Base-by-base conservation (phyloP, 2,113 vertebrate species). In the Terrapene triunguis region DNA sequence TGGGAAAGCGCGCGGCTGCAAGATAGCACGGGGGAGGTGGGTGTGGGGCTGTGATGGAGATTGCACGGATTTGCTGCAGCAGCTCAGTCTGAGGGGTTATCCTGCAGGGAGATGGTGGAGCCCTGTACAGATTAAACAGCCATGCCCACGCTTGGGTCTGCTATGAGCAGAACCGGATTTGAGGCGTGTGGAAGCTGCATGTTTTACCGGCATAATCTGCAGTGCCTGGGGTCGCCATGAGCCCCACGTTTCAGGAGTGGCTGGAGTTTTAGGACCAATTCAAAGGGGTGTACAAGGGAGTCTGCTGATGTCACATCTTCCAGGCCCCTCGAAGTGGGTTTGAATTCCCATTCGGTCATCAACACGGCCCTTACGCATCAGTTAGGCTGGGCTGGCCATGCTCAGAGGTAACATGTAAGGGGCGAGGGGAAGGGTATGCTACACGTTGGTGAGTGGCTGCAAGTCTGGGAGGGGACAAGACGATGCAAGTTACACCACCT, bases 31-130 rank as follows among this genome's bases (percentile, higher is more conserved):
- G 1, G 85, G 57, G n/a, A 32, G 69, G n/a, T 16, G 16, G 48
- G 81, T 79, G 42, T 82, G 42, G 14, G 87, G 76, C 8, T 13
- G 55, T 16, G 2, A 55, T 42, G 38, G 42, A 14, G 38, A 25
- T 16, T 59, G 10, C 5, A 42, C 22, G 8, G 8, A 10, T 32
- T 10, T 53, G 27, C n/a, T 8, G 80, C 24, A 25, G 80, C n/a
- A 27, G 22, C 51, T 25, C 51, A 4, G 7, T 7, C 35, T 8
- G 12, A 48, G 44, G 48, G 16, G 3, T 2, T 21, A 47, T 29
- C 82, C 38, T 10, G 0, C 44, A 72, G 38, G 38, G 38, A 25
- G 72, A 44, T 42, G 2, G 0, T 4, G 38, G 12, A 79, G 8
- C 14, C 82, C 50, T 69, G 82, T 27, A 51, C 32, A 53, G 48